phyloP scores from a whole-genome alignment of 2,888 invertebrate species.

The Leptopilina myrica region DNA sequence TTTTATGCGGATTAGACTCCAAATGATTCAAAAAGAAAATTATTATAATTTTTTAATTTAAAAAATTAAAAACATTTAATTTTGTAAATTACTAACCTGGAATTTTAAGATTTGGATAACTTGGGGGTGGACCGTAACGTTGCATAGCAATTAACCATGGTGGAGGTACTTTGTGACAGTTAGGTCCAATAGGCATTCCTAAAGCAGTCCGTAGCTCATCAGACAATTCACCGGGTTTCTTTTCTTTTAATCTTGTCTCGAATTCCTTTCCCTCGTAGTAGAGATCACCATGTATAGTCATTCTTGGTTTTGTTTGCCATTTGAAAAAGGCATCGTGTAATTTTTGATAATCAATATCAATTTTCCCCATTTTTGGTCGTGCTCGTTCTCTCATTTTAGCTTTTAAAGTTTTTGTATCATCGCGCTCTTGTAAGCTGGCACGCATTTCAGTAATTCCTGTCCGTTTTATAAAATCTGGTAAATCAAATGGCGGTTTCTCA shows the following conservation, averaged over 20 bases:
- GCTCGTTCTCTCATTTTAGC: conserved; percentile 98
- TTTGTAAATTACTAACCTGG: conserved; percentile 78
- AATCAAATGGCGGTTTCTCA: conserved; percentile 98
- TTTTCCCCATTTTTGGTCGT: conserved; percentile 98
- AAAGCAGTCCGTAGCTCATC: conserved; percentile 97
- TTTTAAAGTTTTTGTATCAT: conserved; percentile 95
- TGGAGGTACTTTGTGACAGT: conserved; percentile 93
- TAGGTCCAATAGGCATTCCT: conserved; percentile 99
- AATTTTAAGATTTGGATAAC: conserved; percentile 98
- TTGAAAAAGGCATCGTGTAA: conserved; percentile 99
- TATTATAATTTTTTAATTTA: no score
- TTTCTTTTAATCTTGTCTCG: conserved; percentile 97
- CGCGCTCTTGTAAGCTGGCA: conserved; percentile 97
- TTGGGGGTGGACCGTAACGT: conserved; percentile 98
- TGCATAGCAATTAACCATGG: conserved; percentile 99
- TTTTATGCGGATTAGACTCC: no score
- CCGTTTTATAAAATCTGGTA: conserved; percentile 98
- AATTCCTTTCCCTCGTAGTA: conserved; percentile 99
- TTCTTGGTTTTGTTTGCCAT: conserved; percentile 99
- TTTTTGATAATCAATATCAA: conserved; percentile 99
- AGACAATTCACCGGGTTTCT: conserved; percentile 98
- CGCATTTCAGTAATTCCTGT: conserved; percentile 99
- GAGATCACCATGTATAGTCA: conserved; percentile 99
- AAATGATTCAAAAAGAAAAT: no score
- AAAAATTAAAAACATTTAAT: no score